phyloP scores from a whole-genome alignment of 2,797 vertebrate genomes.

The Sebastes steindachneri region DNA sequence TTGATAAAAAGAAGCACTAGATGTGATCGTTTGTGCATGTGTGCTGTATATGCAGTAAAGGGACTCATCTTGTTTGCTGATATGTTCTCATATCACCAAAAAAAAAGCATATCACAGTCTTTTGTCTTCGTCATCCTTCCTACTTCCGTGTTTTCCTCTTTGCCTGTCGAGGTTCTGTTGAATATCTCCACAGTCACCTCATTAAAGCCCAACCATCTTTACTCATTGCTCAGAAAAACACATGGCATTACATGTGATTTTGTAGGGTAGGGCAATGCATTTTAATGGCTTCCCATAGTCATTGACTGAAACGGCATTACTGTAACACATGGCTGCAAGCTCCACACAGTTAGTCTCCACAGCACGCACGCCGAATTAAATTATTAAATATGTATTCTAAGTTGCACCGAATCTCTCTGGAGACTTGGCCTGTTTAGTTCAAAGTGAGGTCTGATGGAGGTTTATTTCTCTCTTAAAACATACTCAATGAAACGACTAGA shows the following conservation, averaged over 20 bases:
- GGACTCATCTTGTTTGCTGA: background rate
- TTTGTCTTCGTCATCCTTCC: background rate
- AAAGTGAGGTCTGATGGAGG: conserved; percentile 49
- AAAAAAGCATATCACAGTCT: background rate
- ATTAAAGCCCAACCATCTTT: background rate
- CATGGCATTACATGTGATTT: conserved; percentile 34
- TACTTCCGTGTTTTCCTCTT: background rate
- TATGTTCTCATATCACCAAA: conserved; percentile 3
- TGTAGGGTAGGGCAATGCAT: background rate
- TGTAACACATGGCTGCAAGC: conserved; percentile 21
- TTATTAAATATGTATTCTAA: conserved; percentile 73
- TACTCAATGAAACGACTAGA: conserved; percentile 41
- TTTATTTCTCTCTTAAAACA: conserved; percentile 7
- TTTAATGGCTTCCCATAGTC: conserved; percentile 40
- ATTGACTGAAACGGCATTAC: conserved; percentile 43
- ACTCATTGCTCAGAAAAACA: conserved; percentile 19
- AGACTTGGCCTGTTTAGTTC: conserved; percentile 69
- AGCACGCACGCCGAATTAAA: conserved; percentile 64
- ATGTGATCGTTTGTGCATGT: conserved; percentile 11
- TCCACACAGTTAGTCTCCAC: conserved; percentile 27
- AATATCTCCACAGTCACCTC: background rate
- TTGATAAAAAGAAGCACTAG: conserved; percentile 26
- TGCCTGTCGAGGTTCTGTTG: background rate
- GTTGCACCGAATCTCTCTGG: conserved; percentile 58
- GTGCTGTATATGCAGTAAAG: background rate